Evolutionary conservation across 2,888 invertebrate genomes (phyloP), one percentile per base, ranked within the genome.

Genomic region (Mongoloraphidia duomilia): DNA sequence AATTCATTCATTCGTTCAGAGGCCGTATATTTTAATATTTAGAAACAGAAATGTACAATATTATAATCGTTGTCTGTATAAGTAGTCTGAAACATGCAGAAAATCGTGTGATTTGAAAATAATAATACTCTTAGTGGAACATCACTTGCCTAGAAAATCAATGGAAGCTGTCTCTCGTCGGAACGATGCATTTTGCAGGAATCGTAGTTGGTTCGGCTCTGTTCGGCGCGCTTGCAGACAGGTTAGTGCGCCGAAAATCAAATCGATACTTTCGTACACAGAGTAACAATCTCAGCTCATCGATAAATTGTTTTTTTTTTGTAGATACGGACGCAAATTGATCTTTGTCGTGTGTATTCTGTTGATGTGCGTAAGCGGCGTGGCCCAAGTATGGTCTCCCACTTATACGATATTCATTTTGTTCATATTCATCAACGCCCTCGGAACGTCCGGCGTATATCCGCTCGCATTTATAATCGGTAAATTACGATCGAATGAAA

Each of bases 361-460:
- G 8, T 63, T 76, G 36, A 76, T 79, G 74, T 71, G 75, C 2
- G 52, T 75, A 8, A 71, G 76, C 2, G 79, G 80, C 14, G 65
- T 76, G 17, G 63, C 67, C 1, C 77, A 77, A 59, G 73, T 72
- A 1, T 37, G 76, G 1, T 68, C 76, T 10, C 70, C 70, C 53
- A 65, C 71, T 52, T 78, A 77, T 56, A 55, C 65, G 12, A 73
- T 69, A 47, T 79, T 77, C 56, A 58, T 72, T 44, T 54, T 66
- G 8, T 71, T 78, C 56, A 69, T 74, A 5, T 71, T 76, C 53
- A 57, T 78, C 0, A 77, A 77, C 59, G 75, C 78, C 0, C 61
- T 76, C n/a, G 77, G 77, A n/a, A 76, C 76, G 1, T 70, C 77
- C 0, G 77, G 77, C 35, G 74, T 78, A 12, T 78, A 74, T 60